Evolutionary conservation across 2,888 invertebrate species (phyloP), one percentile per base, ranked within the genome.

Genomic region (Cataglyphis albicans): DNA sequence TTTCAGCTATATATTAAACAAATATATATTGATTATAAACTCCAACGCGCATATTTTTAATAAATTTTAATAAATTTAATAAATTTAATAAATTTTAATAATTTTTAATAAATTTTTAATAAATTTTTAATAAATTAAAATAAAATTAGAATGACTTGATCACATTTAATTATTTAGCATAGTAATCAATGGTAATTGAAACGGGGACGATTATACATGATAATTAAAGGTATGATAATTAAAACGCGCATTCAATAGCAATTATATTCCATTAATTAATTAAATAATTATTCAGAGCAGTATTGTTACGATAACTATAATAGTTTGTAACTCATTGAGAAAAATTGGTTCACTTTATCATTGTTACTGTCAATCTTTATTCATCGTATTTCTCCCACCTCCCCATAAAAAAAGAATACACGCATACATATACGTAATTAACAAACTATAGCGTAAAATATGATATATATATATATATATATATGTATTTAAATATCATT

Each of bases 231-330:
- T 35, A 5, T 12, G 18, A 70, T 70, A 68, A 78, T 78, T 59
- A 70, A 78, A 59, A 25, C 18, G 25, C 35, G 59, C 10, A 70
- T 81, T 81, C 52, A 78, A 63, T 78, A 41, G 29, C 70, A 80
- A 80, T 67, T 80, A 70, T 70, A 21, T 35, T 2, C 5, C 25
- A 70, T 59, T 80, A 44, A 38, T 38, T 61, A 80, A 81, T 64
- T 52, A 29, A 78, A 35, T 76, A 73, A 25, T 81, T 55, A 73
- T 52, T 41, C 25, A 73, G 25, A 78, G 18, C 7, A 25, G 21
- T 9, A 32, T 63, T 44, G 32, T 76, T 67, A 67, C 10, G 32
- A 18, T 64, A 52, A 1, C 48, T 44, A 15, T 21, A 41, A 18
- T 6, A 41, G 29, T 21, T 32, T 9, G 25, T 67, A 55, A 41